Evolutionary conservation across 2,797 vertebrate genomes (phyloP), one percentile per base, ranked within the genome.

Genomic region (Anisognathus igniventris): DNA sequence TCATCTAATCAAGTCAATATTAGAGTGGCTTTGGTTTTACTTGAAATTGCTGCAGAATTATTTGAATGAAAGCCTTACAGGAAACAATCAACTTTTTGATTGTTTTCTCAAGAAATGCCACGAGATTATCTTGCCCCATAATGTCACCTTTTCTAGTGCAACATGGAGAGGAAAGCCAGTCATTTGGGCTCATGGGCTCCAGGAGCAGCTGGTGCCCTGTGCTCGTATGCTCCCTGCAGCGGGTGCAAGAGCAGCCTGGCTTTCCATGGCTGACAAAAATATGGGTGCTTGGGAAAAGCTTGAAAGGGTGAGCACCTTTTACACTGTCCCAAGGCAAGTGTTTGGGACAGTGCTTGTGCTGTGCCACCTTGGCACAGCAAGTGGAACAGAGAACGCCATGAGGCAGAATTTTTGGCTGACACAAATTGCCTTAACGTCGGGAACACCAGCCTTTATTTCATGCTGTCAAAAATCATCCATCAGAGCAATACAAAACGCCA

Each of bases 301-400:
- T 7, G 28, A 50, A 44, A 74, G 39, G 16, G 17, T 71, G 76
- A 58, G 23, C 10, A 28, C 23, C 18, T 40, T 54, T 54, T 22
- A 54, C 53, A 54, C 20, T 54, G 31, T 20, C 53, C 53, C 53
- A 54, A 54, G 31, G 53, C 53, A n/a, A 14, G 31, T 19, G 16
- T 4, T 51, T 11, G 40, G 47, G 28, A 33, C 0, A 0, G 8
- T 47, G 12, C 30, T 62, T 56, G 25, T 70, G 33, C 70, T 7
- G 22, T 60, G 47, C 12, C 48, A 60, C 30, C 62, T 48, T 6
- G 9, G 51, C 1, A 0, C 23, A 76, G 35, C 48, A 45, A 54
- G 10, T 5, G 37, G 60, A 80, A 84, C 22, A 78, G 61, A 86
- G 83, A 80, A 77, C 1, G 5, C 4, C 35, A 35, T 28, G 9